Evolutionary conservation across 2,797 vertebrate species (phyloP), one percentile per base, ranked within the genome.

Genomic region (Spinibarbus caldwelli): DNA sequence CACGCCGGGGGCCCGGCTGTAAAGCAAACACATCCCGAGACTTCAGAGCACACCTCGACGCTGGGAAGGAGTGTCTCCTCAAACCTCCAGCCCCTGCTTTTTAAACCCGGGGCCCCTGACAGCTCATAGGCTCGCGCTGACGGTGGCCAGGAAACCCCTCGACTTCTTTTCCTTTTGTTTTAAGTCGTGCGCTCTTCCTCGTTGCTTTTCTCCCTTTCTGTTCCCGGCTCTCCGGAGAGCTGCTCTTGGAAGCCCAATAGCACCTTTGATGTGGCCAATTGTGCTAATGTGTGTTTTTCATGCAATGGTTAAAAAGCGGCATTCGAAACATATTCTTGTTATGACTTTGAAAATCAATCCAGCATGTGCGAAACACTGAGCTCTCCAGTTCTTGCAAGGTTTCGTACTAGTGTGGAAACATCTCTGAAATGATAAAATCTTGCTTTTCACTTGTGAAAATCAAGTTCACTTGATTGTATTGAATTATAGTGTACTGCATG

Each of bases 1-100:
- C 82, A 86, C 78, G 80, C 66, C 75, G 68, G 89, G 88, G 89
- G 79, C 85, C 91, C 87, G 41, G 80, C 84, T 49, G 38, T 84
- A 89, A 80, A 84, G 85, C 38, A 49, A 80, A 88, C 85, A 91
- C 94, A 96, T 95, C 92, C 87, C 87, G 90, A 43, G 21, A 73
- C 70, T 47, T 54, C 54, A 59, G 57, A 85, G 52, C 62, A 34
- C 85, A 83, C 66, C 47, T 71, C 72, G 67, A 17, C 11, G 21
- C 43, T 77, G 75, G 41, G 78, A 72, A 81, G 85, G 89, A 91
- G 92, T 92, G 92, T 88, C 91, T 92, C 90, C 90, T 68, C 78
- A 91, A 91, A 94, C 91, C 94, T 94, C 89, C 86, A 82, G 93
- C 88, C 90, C 93, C 90, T 91, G 93, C 93, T 95, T 95, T 95